phyloP scores from a whole-genome alignment of 1,140 invertebrate genomes.

The Heliconius hermathena region DNA sequence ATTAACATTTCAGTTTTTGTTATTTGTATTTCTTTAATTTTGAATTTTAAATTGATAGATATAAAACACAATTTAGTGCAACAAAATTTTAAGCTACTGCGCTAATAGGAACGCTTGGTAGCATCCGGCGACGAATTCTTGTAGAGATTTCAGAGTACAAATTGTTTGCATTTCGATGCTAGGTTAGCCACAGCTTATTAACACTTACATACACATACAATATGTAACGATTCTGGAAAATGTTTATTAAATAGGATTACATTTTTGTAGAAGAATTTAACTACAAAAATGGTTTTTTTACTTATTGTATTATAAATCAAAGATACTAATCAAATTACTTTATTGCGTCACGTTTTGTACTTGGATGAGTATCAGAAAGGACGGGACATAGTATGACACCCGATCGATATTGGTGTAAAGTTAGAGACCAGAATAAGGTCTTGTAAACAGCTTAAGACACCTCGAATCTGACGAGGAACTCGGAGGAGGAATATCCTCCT shows the following conservation, averaged over 20 bases:
- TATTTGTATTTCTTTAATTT: not conserved
- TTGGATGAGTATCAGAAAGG: too few species aligned
- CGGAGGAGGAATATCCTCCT: too few species aligned
- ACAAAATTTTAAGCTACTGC: conserved; percentile 16
- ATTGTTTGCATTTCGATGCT: conserved; percentile 35
- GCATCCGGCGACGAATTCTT: conserved; percentile 36
- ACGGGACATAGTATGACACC: too few species aligned
- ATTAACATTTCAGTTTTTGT: conserved; percentile 17
- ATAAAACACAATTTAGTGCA: not conserved
- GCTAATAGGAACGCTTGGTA: conserved; percentile 23
- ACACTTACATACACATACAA: not conserved
- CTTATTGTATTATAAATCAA: too few species aligned
- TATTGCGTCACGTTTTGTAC: too few species aligned
- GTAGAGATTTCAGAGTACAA: conserved; percentile 33
- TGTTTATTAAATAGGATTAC: not conserved
- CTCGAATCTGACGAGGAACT: too few species aligned
- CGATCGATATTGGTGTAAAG: too few species aligned
- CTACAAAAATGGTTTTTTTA: too few species aligned
- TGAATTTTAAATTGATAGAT: not conserved
- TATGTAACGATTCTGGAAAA: not conserved
- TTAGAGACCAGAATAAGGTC: too few species aligned
- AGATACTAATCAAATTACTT: too few species aligned
- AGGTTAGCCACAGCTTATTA: conserved; percentile 19
- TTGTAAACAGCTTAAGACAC: too few species aligned
- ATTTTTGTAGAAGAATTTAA: not conserved